Evolutionary conservation across 2,888 invertebrate species (phyloP), one percentile per base, ranked within the genome.

Genomic region (Tachina fera): DNA sequence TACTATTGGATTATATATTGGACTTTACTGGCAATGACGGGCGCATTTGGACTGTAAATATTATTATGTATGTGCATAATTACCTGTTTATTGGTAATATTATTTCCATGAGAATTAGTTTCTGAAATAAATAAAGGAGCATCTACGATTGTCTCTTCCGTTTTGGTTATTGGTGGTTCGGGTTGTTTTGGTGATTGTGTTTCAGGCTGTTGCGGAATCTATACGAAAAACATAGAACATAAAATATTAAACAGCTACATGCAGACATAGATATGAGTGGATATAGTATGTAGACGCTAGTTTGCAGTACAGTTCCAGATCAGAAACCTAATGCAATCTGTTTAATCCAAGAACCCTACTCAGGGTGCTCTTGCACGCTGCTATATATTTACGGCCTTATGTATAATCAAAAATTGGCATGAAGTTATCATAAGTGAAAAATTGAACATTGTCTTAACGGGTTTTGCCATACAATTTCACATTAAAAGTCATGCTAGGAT

Each of bases 11-110:
- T 6, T 31, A 31, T 31, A 31, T 31, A 31, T 31, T 31, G 31
- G 6, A 31, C 1, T 31, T 31, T 31, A 31, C 31, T 31, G 3
- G 4, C 4, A 31, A 31, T 31, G 31, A 31, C 2, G 3, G 31
- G 31, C 0, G 31, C 31, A 31, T 31, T 31, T 4, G 31, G 31
- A 31, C 31, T 31, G 31, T 31, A 31, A 6, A 47, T 47, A 14
- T 47, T 13, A 47, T 1, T 47, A 47, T 47, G 47, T 47, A 14
- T 47, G 47, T 3, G 8, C 22, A 22, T 47, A 68, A 47, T 65
- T 81, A 81, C 80, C 80, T 81, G 80, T 68, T 81, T 72, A 43
- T 22, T 63, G 14, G 45, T 9, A 13, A 43, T 47, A n/a, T 41
- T 22, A 49, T 10, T 60, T 3, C 43, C 49, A 1, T 51, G 51